These are phyloP conservation scores for Lagopus muta DNA, from an alignment of 2,113 vertebrate genomes.

Conservation along the genomic window DNA sequence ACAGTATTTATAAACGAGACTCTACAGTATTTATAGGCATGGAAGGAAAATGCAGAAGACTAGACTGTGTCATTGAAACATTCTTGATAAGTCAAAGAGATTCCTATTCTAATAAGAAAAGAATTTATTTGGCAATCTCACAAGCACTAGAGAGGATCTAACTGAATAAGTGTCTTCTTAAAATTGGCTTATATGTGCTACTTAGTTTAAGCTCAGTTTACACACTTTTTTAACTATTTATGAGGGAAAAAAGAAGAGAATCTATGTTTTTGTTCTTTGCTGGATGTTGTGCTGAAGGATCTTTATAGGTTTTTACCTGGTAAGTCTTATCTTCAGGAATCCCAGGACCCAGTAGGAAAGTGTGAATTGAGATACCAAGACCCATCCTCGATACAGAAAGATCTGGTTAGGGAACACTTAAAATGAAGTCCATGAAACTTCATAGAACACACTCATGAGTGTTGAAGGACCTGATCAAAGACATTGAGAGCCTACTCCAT, in stretches of 20 bases:
- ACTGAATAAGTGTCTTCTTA: background rate
- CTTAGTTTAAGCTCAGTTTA: background rate
- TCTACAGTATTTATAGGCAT: background rate
- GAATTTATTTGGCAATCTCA: background rate
- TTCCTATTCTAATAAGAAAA: background rate
- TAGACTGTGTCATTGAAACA: background rate
- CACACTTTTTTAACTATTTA: background rate
- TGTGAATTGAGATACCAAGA: background rate
- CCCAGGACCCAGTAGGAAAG: background rate
- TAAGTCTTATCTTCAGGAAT: background rate
- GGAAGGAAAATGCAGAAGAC: background rate
- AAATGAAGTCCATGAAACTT: background rate
- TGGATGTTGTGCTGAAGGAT: background rate
- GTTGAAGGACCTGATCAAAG: background rate
- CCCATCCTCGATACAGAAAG: accelerated
- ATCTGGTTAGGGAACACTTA: background rate
- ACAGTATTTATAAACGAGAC: background rate
- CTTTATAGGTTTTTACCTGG: background rate
- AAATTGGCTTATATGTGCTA: background rate
- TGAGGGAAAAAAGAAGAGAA: background rate
- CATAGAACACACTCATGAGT: background rate
- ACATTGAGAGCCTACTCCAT: background rate
- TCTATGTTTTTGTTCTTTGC: background rate
- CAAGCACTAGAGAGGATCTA: background rate
- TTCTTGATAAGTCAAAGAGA: background rate